These are phyloP conservation scores for Strigops habroptila DNA, from an alignment of 2,113 vertebrate genomes.

Conservation along the genomic window DNA sequence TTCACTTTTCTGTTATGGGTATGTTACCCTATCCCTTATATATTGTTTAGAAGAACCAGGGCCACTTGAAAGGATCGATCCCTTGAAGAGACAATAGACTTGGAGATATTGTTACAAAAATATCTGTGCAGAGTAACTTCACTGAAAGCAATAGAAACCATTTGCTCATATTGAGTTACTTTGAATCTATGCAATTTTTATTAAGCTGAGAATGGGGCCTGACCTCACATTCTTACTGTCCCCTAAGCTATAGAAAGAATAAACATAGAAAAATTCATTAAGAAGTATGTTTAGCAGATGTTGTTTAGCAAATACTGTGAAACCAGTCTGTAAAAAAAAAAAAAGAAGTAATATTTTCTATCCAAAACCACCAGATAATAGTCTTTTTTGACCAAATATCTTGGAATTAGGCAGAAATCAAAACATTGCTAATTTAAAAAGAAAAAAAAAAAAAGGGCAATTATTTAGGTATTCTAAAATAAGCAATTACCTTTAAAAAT, in stretches of 20 bases:
- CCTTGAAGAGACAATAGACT: background rate
- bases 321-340: background rate
- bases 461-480: background rate
- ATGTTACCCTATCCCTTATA: background rate
- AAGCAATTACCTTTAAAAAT: background rate
- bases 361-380: fast-evolving
- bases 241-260: background rate
- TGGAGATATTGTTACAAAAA: background rate
- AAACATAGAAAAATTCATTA: background rate
- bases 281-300: background rate
- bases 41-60: background rate
- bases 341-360: background rate
- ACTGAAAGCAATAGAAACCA: background rate
- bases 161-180: conserved; percentile 15
- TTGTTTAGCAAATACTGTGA: background rate
- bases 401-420: background rate
- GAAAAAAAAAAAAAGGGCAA: background rate
- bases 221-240: background rate
- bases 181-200: background rate
- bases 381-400: background rate
- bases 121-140: background rate
- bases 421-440: fast-evolving
- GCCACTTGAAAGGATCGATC: background rate
- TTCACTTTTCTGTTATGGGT: background rate
- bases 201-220: background rate